A percentile compares a stretch with the other conserved stretches of the same genome.
phyloP scores from a whole-genome alignment of 1,140 invertebrate genomes.

The Brachionus calyciflorus region DNA sequence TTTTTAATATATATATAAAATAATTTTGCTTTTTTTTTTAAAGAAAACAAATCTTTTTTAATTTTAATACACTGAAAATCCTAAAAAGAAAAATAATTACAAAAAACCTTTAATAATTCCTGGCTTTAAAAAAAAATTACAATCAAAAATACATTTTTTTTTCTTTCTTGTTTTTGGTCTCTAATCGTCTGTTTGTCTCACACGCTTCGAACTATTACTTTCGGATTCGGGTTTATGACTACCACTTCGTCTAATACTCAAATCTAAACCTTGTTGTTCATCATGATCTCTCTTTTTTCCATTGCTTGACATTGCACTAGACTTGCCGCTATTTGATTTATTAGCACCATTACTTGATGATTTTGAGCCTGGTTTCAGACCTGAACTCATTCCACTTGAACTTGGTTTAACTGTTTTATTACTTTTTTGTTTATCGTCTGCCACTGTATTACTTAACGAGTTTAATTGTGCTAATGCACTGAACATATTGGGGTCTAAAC shows the following conservation, averaged over 20 bases:
- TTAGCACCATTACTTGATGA: not conserved
- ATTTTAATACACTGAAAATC: too few species aligned
- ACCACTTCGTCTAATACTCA: conserved; percentile 29
- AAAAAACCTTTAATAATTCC: not conserved
- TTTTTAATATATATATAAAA: too few species aligned
- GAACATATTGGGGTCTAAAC: conserved; percentile 36
- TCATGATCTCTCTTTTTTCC: conserved; percentile 3
- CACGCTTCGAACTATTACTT: not conserved
- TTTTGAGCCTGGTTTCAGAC: not conserved
- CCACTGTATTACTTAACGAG: not conserved
- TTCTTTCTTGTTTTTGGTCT: too few species aligned
- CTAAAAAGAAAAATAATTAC: too few species aligned
- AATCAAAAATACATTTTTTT: not conserved
- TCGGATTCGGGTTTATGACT: conserved; percentile 1
- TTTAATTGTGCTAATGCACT: conserved; percentile 36
- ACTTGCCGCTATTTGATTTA: not conserved
- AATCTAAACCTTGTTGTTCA: conserved; percentile 41
- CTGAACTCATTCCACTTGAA: not conserved
- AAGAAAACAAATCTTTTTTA: too few species aligned
- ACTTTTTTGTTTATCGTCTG: not conserved
- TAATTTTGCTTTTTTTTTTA: too few species aligned
- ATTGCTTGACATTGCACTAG: not conserved
- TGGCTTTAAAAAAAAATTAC: not conserved
- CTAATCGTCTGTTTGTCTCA: conserved; percentile 1
- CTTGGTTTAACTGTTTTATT: not conserved